These are phyloP conservation scores for Cheumatopsyche charites DNA, from an alignment of 1,140 invertebrate species.

Conservation along the genomic window DNA sequence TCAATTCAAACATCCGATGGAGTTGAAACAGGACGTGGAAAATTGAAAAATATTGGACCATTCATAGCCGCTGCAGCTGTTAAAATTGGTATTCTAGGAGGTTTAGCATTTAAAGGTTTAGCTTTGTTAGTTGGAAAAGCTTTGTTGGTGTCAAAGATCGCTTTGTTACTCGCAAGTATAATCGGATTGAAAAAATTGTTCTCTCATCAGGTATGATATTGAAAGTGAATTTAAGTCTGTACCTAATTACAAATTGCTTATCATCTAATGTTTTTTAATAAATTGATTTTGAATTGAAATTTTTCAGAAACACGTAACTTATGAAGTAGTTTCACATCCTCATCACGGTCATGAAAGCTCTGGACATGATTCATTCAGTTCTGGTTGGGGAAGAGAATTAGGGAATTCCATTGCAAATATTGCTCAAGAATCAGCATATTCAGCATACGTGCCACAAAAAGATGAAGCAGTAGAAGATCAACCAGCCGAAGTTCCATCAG, in stretches of 20 bases:
- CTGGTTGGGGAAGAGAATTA: constrained; percentile 67
- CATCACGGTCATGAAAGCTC: constrained; percentile 62
- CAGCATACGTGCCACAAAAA: constrained; percentile 61
- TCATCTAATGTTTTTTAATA: constrained; percentile 6
- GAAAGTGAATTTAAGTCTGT: neutral
- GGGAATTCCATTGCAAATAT: constrained; percentile 59
- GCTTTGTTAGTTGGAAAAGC: constrained; percentile 84
- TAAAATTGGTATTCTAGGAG: constrained; percentile 80
- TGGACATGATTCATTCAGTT: constrained; percentile 62
- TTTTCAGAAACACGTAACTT: constrained; percentile 72
- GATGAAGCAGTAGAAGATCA: neutral
- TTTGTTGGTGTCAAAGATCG: constrained; percentile 80
- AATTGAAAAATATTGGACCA: constrained; percentile 76
- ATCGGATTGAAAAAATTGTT: constrained; percentile 84
- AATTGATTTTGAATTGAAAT: neutral
- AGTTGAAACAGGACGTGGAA: constrained; percentile 68
- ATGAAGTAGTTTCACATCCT: constrained; percentile 74
- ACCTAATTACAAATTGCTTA: neutral
- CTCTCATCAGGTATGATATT: constrained; percentile 63
- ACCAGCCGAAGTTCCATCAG: too few species aligned
- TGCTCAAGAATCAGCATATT: constrained; percentile 70
- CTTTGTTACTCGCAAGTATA: constrained; percentile 76
- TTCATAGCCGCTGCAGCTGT: constrained; percentile 76
- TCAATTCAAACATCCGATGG: constrained; percentile 69
- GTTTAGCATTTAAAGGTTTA: constrained; percentile 78